Base-by-base conservation (phyloP, 2,113 vertebrate species). In the Oenanthe melanoleuca region DNA sequence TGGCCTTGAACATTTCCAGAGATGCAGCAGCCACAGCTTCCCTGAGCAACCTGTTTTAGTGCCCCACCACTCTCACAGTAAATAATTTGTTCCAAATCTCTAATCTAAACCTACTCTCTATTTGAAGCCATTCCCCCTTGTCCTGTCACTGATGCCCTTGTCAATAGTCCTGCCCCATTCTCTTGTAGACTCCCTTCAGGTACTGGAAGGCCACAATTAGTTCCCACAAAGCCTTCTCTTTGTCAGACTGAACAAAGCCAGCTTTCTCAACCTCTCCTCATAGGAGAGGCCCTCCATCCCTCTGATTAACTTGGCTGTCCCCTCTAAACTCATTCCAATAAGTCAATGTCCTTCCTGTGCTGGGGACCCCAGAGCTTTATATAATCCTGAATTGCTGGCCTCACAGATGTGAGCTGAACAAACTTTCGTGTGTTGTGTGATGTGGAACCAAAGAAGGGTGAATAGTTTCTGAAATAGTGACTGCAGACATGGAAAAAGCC, bases 401-500 rank as follows among this genome's bases (percentile, higher is more conserved):
- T 73, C 33, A 42, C 14, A 55, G 34, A 47, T 14, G 29, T 14
- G 53, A 82, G 49, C 40, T 55, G 14, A 72, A 57, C 22, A 49
- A 84, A 79, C 29, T 21, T 37, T 7, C 52, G 26, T 29, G 26
- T 37, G 23, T 5, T 71, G 10, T 6, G 6, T 28, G 45, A 28
- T 25, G 33, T 29, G 33, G 21, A 64, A 63, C 17, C 2, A 3
- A 75, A 70, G 72, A 60, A 70, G 23, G 33, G n/a, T 9, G 5
- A 55, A 23, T 3, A 15, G 34, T 14, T 75, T 40, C 61, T 64
- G 34, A 47, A 74, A 66, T 15, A 38, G 29, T 11, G 61, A 92
- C 22, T 0, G 0, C 11, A 53, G 52, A 37, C 21, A 8, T 7
- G 37, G 15, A 59, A 53, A 53, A 74, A 25, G 20, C n/a, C 11